Base-by-base conservation (phyloP, 2,113 vertebrate species). In the Butorides virescens region DNA sequence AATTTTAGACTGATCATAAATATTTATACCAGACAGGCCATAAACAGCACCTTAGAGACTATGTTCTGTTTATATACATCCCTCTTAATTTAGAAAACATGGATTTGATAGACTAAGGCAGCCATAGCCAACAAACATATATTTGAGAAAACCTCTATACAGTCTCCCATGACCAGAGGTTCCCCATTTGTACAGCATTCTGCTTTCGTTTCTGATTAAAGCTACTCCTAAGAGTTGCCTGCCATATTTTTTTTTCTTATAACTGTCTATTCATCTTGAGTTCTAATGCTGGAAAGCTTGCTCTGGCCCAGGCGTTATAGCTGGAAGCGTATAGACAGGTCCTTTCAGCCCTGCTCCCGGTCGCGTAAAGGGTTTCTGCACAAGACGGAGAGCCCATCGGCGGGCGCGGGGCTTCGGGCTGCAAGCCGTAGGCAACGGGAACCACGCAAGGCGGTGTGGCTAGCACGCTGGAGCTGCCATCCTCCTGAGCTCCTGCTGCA, bases 1-100 rank as follows among this genome's bases (percentile, higher is more conserved):
- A 27, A 65, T 90, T 95, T 95, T 96, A 49, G 90, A 90, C 86
- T 36, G 5, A 53, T 70, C 37, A 77, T 94, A 94, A 95, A 93
- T 92, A 93, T 86, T 95, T 94, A 49, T 47, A 65, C 30, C 65
- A 92, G 68, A 63, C 55, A 77, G 75, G 88, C 68, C 79, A 88
- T 72, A 90, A 94, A 90, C 46, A 77, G 78, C 44, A 90, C 75
- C 59, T 78, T 92, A 80, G 74, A 75, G 82, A 76, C 73, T 52
- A 23, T 2, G 1, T 9, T 85, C 36, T 80, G 55, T 93, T 96
- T 90, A 70, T 55, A 63, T 39, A 94, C 90, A 77, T 66, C 34
- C 27, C 30, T 80, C 82, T 46, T 88, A 83, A 82, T 71, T 77
- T 75, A 81, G 86, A 90, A 91, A 84, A 82, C 68, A 79, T 9